Evolutionary conservation across 2,113 vertebrate genomes (phyloP), one percentile per base, ranked within the genome.

Genomic region (Falcunculus frontatus): DNA sequence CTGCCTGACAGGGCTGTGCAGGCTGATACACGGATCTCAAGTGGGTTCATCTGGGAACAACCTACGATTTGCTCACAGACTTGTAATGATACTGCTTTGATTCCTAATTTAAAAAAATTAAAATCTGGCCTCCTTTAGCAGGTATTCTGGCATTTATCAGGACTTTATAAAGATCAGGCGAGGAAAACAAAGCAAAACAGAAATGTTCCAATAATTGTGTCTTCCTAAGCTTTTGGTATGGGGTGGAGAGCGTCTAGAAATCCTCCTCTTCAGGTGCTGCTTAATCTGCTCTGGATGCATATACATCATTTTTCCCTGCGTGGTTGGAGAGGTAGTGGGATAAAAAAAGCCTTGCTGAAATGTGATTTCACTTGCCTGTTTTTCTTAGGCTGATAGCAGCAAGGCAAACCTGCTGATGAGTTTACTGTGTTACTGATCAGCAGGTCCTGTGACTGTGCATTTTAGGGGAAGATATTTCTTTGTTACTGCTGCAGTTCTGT

Each of bases 401-500:
- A 80, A 70, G 47, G 56, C 72, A 92, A 87, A 84, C 39, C 60
- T 95, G 64, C 90, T 90, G 60, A 84, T 64, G 27, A 53, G 47
- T 60, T n/a, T n/a, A n/a, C n/a, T n/a, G n/a, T n/a, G n/a, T n/a
- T n/a, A n/a, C n/a, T n/a, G n/a, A n/a, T n/a, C n/a, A n/a, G n/a
- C n/a, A n/a, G n/a, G n/a, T 84, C 52, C 49, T 37, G 49, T 93
- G 95, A 96, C 90, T 90, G 15, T 76, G 85, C 94, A 88, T 93
- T 96, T 94, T 60, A 80, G 47, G 23, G 29, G 16, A 70, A 81
- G 79, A 6, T 55, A 77, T 49, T 92, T 83, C 85, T 93, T 95
- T 94, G 47, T 90, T 90, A 84, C 37, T 90, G 72, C 52, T 88
- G 72, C 72, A 77, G 75, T 37, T 70, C 55, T 50, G 52, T 56